Conservation (phyloP, 2,113 vertebrate genomes). For the Phocoena phocoena region DNA sequence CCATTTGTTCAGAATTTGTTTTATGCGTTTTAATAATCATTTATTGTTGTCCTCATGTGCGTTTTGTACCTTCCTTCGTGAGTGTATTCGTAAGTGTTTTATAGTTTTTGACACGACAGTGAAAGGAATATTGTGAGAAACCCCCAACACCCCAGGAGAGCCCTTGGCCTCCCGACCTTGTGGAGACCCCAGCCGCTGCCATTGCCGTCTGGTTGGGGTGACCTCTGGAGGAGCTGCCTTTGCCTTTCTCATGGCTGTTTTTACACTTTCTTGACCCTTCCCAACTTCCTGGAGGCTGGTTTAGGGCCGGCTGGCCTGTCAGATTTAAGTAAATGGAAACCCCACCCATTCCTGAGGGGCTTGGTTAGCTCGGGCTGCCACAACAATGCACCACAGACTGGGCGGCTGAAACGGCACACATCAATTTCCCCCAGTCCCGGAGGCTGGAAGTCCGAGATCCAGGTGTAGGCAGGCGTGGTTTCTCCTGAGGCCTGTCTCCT, state of each 20-base stretch:
- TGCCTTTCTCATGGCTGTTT: background rate
- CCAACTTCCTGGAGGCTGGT: background rate
- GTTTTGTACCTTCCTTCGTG: background rate
- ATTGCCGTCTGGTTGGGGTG: background rate
- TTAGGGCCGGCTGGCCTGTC: too few species aligned
- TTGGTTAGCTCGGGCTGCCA: background rate
- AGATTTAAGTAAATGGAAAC: background rate
- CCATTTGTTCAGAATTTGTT: conserved; percentile 13
- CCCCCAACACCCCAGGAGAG: too few species aligned
- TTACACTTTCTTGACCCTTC: background rate
- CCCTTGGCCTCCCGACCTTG: fast-evolving
- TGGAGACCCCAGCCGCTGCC: background rate
- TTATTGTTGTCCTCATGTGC: background rate
- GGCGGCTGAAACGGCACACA: fast-evolving
- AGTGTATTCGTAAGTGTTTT: background rate
- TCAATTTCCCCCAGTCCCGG: too few species aligned
- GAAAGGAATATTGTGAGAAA: background rate
- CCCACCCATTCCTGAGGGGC: background rate
- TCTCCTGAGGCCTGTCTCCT: background rate
- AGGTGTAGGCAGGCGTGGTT: background rate
- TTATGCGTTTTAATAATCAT: conserved; percentile 14
- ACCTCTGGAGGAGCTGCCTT: background rate
- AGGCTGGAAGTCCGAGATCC: background rate
- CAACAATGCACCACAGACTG: background rate
- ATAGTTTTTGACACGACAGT: background rate